phyloP scores from a whole-genome alignment of 2,888 invertebrate genomes.

The Chalcosyrphus nemorum region DNA sequence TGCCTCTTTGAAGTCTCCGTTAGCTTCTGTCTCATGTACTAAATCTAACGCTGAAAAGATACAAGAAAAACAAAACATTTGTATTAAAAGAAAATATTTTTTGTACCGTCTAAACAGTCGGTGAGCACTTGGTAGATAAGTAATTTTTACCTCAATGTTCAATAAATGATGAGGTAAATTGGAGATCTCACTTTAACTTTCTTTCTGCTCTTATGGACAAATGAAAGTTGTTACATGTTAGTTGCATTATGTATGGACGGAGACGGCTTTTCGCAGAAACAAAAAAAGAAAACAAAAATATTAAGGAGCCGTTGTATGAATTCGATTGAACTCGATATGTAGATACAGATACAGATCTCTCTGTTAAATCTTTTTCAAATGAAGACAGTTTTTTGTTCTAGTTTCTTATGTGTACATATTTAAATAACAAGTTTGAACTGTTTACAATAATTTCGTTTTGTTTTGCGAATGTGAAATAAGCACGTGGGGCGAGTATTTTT shows the following conservation, averaged over 20 bases:
- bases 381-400: neutral
- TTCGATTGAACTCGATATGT: neutral
- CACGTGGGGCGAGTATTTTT: too few relatives aligned
- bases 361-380: neutral
- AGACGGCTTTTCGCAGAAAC: neutral
- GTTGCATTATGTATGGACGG: neutral
- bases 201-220: constrained; percentile 60
- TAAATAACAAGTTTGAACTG: neutral
- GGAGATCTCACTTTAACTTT: constrained; percentile 46
- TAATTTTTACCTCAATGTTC: neutral
- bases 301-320: neutral
- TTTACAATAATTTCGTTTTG: neutral
- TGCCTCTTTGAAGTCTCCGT: constrained; percentile 85
- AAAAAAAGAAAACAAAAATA: neutral
- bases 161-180: constrained; percentile 18
- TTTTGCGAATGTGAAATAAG: neutral
- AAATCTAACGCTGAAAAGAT: constrained; percentile 68
- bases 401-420: neutral
- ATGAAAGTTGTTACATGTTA: constrained; percentile 49
- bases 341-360: neutral
- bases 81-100: neutral
- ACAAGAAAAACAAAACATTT: constrained; percentile 12
- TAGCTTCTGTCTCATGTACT: constrained; percentile 76
- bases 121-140: neutral
- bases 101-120: neutral